Evolutionary conservation across 2,797 vertebrate genomes (phyloP).

Genomic region (Trachops cirrhosus): DNA sequence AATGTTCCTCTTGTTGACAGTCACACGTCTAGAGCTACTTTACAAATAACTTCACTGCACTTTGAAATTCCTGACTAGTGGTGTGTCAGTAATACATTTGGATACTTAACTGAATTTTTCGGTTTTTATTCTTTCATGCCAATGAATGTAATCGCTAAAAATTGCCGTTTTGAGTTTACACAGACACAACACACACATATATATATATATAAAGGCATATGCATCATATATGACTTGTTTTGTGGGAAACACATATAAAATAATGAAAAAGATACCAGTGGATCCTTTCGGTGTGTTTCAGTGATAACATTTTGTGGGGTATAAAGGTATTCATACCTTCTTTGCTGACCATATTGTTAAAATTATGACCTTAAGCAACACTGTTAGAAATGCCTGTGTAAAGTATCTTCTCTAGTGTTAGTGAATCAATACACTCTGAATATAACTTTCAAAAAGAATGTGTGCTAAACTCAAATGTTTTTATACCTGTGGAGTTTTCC

Average conservation of each 20-base stretch:
- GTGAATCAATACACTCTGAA: constrained; percentile 61
- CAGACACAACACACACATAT: neutral
- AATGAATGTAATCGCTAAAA: constrained; percentile 1
- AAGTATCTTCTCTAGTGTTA: constrained; percentile 65
- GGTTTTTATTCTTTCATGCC: neutral
- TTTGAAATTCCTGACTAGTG: neutral
- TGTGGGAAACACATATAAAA: neutral
- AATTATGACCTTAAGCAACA: constrained; percentile 42
- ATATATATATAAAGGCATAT: neutral
- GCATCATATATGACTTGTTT: neutral
- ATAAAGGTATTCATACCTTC: neutral
- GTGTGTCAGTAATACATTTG: neutral
- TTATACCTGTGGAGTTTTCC: constrained; percentile 82
- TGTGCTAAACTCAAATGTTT: constrained; percentile 80
- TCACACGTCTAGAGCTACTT: neutral
- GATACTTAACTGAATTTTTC: neutral
- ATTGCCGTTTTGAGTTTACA: constrained; percentile 38
- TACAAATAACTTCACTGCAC: constrained; percentile 3
- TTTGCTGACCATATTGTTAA: neutral
- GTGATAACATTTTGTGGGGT: neutral
- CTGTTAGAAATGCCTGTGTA: constrained; percentile 63
- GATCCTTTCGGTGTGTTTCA: constrained; percentile 44
- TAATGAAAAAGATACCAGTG: constrained; percentile 26
- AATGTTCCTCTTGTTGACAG: neutral
- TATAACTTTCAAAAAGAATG: constrained; percentile 76